phyloP scores from a whole-genome alignment of 2,113 vertebrate genomes.

The Naja naja region DNA sequence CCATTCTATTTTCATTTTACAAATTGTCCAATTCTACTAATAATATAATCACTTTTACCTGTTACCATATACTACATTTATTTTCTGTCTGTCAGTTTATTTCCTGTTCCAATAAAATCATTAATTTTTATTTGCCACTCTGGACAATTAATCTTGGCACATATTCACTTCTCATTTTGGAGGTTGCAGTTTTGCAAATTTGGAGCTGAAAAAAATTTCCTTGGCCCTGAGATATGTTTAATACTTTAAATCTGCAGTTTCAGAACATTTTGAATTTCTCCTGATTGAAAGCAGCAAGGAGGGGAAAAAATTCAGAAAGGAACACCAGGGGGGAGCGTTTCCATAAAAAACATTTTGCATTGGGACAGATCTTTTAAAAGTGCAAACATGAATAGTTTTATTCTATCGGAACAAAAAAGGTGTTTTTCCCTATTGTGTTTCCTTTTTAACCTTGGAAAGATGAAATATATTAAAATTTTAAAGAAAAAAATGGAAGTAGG shows the following conservation, averaged over 20 bases:
- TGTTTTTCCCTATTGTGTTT: background rate
- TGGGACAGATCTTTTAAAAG: background rate
- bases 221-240: background rate
- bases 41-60: no score
- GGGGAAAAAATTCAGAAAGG: background rate
- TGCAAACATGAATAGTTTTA: background rate
- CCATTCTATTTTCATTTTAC: no score
- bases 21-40: no score
- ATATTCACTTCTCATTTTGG: background rate
- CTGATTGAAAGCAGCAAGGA: background rate
- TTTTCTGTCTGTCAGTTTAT: no score
- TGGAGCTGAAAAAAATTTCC: background rate
- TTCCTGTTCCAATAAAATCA: background rate
- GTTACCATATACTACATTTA: no score
- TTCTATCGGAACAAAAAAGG: background rate
- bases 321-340: background rate
- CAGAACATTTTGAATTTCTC: background rate
- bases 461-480: background rate
- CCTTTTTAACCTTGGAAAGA: background rate
- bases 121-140: background rate
- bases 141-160: background rate
- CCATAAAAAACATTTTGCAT: background rate
- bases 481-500: background rate
- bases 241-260: background rate
- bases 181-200: background rate